A percentile compares a stretch with the other conserved stretches of the same genome.
Evolutionary conservation across 2,888 invertebrate species (phyloP).

Genomic region (Creontiades dilutus): DNA sequence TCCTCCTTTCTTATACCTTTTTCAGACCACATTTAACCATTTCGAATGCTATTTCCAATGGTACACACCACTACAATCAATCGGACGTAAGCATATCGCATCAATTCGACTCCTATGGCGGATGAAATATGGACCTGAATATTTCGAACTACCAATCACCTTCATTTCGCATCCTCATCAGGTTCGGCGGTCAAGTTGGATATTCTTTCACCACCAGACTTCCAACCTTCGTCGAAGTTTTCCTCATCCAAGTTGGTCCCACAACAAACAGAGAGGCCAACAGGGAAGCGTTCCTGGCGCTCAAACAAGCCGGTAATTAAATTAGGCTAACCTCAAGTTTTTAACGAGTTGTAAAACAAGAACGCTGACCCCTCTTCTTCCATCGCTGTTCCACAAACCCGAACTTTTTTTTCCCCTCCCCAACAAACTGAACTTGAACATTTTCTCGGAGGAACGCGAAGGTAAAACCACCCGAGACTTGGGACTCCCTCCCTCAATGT

Average conservation of each 20-base stretch:
- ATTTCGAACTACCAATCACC: no score
- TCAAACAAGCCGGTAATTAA: constrained; percentile 47
- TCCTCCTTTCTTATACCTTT: no score
- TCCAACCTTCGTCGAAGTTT: not conserved
- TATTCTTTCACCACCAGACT: not conserved
- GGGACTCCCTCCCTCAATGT: not conserved
- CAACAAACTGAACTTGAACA: not conserved
- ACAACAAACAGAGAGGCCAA: constrained; percentile 34
- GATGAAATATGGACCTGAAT: no score
- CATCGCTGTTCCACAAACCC: not conserved
- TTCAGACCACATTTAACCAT: no score
- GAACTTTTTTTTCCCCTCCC: not conserved
- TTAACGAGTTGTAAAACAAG: constrained; percentile 49
- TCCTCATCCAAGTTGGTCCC: not conserved
- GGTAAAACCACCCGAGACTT: not conserved
- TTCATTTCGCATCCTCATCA: no score
- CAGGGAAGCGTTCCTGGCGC: not conserved
- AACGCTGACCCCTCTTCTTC: not conserved
- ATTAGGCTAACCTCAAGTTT: constrained; percentile 44
- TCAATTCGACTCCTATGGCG: no score
- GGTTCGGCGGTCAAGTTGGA: not conserved
- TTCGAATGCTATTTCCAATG: no score
- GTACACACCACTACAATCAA: no score
- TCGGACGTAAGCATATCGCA: no score
- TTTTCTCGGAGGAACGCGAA: not conserved